Base-by-base conservation (phyloP, 2,888 invertebrate species). In the Psylliodes chrysocephalus region DNA sequence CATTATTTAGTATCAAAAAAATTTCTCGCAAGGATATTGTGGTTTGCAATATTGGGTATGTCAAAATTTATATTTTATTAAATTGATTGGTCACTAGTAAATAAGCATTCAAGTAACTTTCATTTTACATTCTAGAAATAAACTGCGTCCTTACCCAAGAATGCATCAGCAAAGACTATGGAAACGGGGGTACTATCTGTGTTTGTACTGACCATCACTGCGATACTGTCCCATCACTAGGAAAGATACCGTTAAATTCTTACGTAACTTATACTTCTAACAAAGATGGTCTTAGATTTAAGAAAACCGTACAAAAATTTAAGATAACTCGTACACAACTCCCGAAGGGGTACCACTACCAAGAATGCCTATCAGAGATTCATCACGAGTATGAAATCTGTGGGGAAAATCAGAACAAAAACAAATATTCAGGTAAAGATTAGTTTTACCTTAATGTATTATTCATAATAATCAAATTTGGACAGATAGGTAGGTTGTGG, bases 131-230 rank as follows among this genome's bases (percentile, higher is more conserved):
- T n/a, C n/a, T n/a, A n/a, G n/a, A n/a, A n/a, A n/a, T n/a, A n/a
- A n/a, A n/a, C n/a, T n/a, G n/a, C n/a, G 44, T 19, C 4, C 6
- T 19, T 5, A 18, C 44, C 5, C 33, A 52, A n/a, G 42, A 62
- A 38, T 69, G 66, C 25, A 4, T 59, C 7, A 52, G 51, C 5
- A 62, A 52, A 46, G 66, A 71, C 19, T 67, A 60, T 57, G 68
- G 60, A 7, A 44, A 68, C 33, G 64, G 54, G 7, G 63, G 67
- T 17, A 70, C 75, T 30, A 90, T 91, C 0, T 93, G 93, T 76
- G 91, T 92, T 5, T 93, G 93, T 74, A 87, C 90, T 72, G 82
- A 86, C 0, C 85, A 85, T 0, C 89, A 90, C 75, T 93, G 93
- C 74, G 92, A 93, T 77, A 87, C 86, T 4, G 81, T 89, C 44